Base-by-base conservation (phyloP, 2,797 vertebrate species). In the Limosa lapponica region DNA sequence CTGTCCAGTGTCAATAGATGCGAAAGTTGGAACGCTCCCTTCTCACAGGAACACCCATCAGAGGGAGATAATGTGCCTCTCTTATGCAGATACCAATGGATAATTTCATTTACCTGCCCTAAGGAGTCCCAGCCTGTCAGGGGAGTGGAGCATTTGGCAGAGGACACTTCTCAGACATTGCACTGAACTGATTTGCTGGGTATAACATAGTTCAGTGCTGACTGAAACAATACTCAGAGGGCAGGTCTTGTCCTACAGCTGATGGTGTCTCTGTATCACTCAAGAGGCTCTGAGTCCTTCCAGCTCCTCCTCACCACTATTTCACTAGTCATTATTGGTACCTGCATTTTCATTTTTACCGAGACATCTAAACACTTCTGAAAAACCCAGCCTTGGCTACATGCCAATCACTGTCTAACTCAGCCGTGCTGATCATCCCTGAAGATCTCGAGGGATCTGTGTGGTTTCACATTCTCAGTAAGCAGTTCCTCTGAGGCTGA, bases 401-500 rank as follows among this genome's bases (percentile, higher is more conserved):
- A 20, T 6, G 32, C 28, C 2, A 3, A 55, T 66, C 51, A 54
- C 23, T 20, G 19, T 77, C n/a, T 51, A 77, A 77, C n/a, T 61
- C 54, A 81, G 46, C 54, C 1, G 1, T 59, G 30, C 16, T 9
- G 41, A 18, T 84, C 28, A 82, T 43, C 34, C 34, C 44, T 41
- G 52, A 82, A 74, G 34, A 44, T 20, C 83, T 82, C 7, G 0
- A 62, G 66, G 58, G 66, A 65, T 62, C n/a, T 52, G 7, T 79
- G 73, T 74, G 81, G 75, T 92, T 96, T 97, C 52, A 73, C 25
- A 92, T 79, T 65, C 57, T 49, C 78, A 81, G 24, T 36, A 82
- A 84, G 64, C 4, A 1, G 39, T 46, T 94, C 79, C 55, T 90
- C 71, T 77, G 65, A 70, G 87, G 67, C 58, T 94, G 71, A 54